Evolutionary conservation across 2,113 vertebrate species (phyloP).

Genomic region (Notarius quadriscutis): DNA sequence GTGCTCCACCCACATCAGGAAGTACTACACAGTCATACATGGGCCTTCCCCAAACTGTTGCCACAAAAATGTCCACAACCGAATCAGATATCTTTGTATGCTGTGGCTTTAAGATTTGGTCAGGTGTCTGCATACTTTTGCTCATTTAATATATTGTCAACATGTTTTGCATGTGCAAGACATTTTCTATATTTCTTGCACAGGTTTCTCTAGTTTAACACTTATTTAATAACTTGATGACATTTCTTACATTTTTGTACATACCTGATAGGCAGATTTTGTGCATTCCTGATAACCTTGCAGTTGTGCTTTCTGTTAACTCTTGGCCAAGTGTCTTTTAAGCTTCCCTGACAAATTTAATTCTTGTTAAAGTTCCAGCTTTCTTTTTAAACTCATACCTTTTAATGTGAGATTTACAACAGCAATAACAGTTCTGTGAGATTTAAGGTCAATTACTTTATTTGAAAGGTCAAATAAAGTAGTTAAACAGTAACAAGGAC

Average conservation of each 20-base stretch:
- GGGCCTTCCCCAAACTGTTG: no score
- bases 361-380: not conserved
- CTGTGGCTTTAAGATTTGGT: not conserved
- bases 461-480: not conserved
- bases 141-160: not conserved
- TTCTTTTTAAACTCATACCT: not conserved
- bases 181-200: not conserved
- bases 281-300: not conserved
- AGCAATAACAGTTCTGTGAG: constrained; percentile 10
- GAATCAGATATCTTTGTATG: not conserved
- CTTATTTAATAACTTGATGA: not conserved
- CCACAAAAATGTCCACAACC: not conserved
- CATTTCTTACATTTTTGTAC: not conserved
- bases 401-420: not conserved
- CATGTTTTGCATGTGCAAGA: not conserved
- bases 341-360: not conserved
- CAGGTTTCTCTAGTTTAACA: not conserved
- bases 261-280: not conserved
- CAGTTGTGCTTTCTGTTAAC: not conserved
- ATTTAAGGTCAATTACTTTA: not conserved
- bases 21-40: no score
- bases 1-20: no score
- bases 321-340: not conserved
- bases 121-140: not conserved
- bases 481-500: constrained; percentile 3